Conservation (phyloP, 2,797 vertebrate genomes). For the Halcyon leucocephala region DNA sequence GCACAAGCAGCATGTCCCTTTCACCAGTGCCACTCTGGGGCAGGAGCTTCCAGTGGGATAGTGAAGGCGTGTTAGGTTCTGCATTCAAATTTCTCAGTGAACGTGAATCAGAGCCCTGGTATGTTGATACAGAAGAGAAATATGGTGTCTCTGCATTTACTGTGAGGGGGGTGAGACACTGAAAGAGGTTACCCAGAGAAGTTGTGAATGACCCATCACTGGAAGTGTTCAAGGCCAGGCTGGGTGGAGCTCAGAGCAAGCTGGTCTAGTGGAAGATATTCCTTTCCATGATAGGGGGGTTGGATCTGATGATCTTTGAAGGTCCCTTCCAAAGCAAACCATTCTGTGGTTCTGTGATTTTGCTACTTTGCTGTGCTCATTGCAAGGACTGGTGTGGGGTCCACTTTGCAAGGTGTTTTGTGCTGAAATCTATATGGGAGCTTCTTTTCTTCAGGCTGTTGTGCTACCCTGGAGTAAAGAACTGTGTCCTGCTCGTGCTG, state of each 20-base stretch:
- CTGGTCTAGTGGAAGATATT: neutral
- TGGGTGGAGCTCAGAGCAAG: neutral
- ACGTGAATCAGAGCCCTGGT: neutral
- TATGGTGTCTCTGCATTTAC: neutral
- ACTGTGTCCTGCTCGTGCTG: neutral
- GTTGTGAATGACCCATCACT: neutral
- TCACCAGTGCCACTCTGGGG: neutral
- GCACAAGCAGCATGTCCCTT: neutral
- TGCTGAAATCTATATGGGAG: neutral
- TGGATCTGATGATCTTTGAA: neutral
- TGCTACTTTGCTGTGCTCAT: neutral
- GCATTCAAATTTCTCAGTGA: neutral
- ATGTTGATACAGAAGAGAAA: neutral
- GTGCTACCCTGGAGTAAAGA: neutral
- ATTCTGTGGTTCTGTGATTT: neutral
- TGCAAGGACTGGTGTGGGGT: neutral
- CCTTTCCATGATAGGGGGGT: accelerated
- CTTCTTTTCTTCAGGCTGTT: neutral
- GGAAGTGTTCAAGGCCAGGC: neutral
- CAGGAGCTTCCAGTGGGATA: neutral
- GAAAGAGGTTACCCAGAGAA: neutral
- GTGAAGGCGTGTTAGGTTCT: neutral
- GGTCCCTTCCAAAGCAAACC: neutral
- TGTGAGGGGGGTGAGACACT: neutral
- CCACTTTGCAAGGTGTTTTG: neutral